A percentile compares a stretch with the other conserved stretches of the same genome.
These are phyloP conservation scores for Chloroceryle aenea DNA, from an alignment of 2,113 vertebrate genomes.

Conservation along the genomic window DNA sequence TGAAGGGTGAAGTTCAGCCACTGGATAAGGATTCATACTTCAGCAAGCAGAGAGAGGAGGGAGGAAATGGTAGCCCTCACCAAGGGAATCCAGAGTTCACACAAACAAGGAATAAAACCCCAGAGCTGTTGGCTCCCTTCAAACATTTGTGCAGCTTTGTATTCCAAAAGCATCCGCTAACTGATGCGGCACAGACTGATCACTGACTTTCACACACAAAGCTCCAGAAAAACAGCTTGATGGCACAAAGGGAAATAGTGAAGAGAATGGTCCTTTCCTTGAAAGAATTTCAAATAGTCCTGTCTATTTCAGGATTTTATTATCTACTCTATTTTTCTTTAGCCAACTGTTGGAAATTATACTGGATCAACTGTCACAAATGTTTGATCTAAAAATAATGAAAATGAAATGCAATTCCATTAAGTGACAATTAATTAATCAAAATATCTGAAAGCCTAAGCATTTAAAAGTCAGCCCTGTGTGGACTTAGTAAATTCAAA, in stretches of 20 bases:
- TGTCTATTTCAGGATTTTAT: neutral
- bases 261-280: neutral
- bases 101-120: constrained; percentile 13
- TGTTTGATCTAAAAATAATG: neutral
- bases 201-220: neutral
- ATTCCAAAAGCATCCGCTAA: constrained; percentile 71
- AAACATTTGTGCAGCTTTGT: constrained; percentile 59
- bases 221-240: neutral
- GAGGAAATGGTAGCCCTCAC: neutral
- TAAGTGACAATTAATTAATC: neutral
- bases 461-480: neutral
- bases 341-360: neutral
- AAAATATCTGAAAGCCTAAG: neutral
- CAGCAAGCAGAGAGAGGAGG: neutral
- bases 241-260: neutral
- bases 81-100: neutral
- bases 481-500: neutral
- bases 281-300: neutral
- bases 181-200: constrained; percentile 51
- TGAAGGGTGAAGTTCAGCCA: neutral
- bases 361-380: neutral
- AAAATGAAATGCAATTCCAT: neutral
- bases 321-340: neutral
- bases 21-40: neutral
- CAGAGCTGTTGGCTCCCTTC: constrained; percentile 59